Evolutionary conservation across 2,888 invertebrate genomes (phyloP).

Genomic region (Drosophila mimetica): DNA sequence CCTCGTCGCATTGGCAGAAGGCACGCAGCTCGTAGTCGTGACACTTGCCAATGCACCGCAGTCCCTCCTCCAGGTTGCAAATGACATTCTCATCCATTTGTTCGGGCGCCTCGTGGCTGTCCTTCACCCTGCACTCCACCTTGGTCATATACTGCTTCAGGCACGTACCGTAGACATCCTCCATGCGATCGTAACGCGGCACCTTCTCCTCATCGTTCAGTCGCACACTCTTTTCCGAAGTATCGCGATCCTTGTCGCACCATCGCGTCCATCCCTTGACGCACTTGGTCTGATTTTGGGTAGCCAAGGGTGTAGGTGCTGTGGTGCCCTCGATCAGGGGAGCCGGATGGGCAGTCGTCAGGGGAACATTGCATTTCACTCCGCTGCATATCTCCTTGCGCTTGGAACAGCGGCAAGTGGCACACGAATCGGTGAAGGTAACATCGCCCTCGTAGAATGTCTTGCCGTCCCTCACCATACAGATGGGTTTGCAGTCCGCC

Average conservation of each 20-base stretch:
- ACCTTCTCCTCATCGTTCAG: constrained; percentile 82
- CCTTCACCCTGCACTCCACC: constrained; percentile 91
- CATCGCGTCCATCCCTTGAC: constrained; percentile 91
- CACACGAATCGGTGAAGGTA: constrained; percentile 90
- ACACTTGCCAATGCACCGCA: constrained; percentile 89
- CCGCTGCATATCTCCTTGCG: constrained; percentile 89
- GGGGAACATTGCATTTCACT: constrained; percentile 86
- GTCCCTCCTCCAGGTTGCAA: constrained; percentile 90
- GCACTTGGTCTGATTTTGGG: constrained; percentile 85
- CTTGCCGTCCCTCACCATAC: constrained; percentile 88
- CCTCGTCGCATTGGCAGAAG: constrained; percentile 87
- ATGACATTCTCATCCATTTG: constrained; percentile 90
- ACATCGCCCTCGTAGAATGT: constrained; percentile 91
- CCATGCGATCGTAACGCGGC: constrained; percentile 82
- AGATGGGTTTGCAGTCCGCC: constrained; percentile 89
- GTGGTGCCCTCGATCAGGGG: constrained; percentile 67
- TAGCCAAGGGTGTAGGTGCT: constrained; percentile 51
- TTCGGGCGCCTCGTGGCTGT: constrained; percentile 87
- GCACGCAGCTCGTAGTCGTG: constrained; percentile 94
- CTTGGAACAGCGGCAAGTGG: constrained; percentile 91
- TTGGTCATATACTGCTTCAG: constrained; percentile 87
- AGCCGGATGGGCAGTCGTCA: background rate
- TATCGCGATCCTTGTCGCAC: constrained; percentile 87
- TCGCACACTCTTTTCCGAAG: constrained; percentile 66
- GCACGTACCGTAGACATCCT: constrained; percentile 86